Base-by-base conservation (phyloP, 2,888 invertebrate species). In the Bedellia somnulentella region DNA sequence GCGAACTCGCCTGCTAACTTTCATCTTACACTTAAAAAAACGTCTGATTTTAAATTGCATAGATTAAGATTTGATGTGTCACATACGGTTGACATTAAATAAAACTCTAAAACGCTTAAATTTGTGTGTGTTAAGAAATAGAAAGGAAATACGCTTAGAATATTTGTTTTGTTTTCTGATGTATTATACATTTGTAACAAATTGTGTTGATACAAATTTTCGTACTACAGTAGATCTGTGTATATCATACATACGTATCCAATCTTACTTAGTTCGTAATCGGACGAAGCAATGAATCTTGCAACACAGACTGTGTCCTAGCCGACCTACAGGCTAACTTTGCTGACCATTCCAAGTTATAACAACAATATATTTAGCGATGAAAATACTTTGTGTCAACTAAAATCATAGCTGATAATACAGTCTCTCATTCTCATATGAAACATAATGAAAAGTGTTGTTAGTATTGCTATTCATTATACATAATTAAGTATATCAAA, bases 211-310 rank as follows among this genome's bases (percentile, higher is more conserved):
- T 57, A 55, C 60, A 60, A 55, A 62, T 68, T 57, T 66, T 59
- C 57, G 61, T 70, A 68, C 62, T 54, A 58, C 62, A 63, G 67
- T 73, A 71, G 71, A 71, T 64, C 68, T 68, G 68, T 71, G 68
- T 70, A 57, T 57, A 52, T 40, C 37, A 39, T 35, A 36, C 35
- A 25, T 39, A 53, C 55, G 49, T 53, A 54, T 48, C 57, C 59
- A 59, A 62, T 57, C 56, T 62, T 60, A 59, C 52, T 53, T 62
- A 59, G 58, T 57, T 62, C 52, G 46, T 49, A 50, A 26, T 39
- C 44, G 48, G 45, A 40, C 42, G 45, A 49, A 43, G 51, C 45
- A 42, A 45, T 49, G 46, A 45, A 40, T 48, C 48, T 42, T 45
- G 33, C 44, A n/a, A n/a, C n/a, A n/a, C n/a, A n/a, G n/a, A n/a